Percentiles rank a stretch among this genome's conserved stretches.
Conservation (phyloP, 2,888 invertebrate genomes). For the Poecilus cupreus region DNA sequence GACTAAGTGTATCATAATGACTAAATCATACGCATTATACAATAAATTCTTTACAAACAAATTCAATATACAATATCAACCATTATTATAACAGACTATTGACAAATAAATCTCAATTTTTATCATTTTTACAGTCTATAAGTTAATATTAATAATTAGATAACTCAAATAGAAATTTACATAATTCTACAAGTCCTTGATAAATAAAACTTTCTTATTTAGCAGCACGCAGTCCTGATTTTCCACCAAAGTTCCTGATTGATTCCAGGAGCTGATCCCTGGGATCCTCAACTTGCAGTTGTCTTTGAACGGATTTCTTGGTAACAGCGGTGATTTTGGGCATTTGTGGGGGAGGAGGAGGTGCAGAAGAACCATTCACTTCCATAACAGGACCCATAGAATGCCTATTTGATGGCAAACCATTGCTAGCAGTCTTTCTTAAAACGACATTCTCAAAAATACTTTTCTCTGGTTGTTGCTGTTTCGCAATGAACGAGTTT, state of each 20-base stretch:
- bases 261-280: constrained; percentile 81
- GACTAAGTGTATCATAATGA: constrained; percentile 52
- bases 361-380: constrained; percentile 51
- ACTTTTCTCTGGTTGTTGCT: constrained; percentile 37
- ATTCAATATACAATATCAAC: constrained; percentile 29
- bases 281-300: constrained; percentile 72
- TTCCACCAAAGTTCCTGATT: constrained; percentile 81
- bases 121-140: constrained; percentile 40
- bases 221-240: constrained; percentile 69
- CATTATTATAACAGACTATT: constrained; percentile 6
- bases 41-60: constrained; percentile 49
- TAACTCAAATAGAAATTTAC: constrained; percentile 23
- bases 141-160: constrained; percentile 27
- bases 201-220: constrained; percentile 62
- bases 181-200: constrained; percentile 47
- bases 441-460: constrained; percentile 45
- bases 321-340: constrained; percentile 65
- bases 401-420: constrained; percentile 43
- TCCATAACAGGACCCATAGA: constrained; percentile 2
- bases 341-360: constrained; percentile 70
- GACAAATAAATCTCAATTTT: neutral
- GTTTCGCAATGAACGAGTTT: constrained; percentile 1
- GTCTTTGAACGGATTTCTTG: constrained; percentile 63
- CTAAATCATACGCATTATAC: constrained; percentile 39
- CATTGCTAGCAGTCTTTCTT: constrained; percentile 48